Evolutionary conservation across 2,888 invertebrate species (phyloP), one percentile per base, ranked within the genome.

Genomic region (Dyspetes luteomarginatus): DNA sequence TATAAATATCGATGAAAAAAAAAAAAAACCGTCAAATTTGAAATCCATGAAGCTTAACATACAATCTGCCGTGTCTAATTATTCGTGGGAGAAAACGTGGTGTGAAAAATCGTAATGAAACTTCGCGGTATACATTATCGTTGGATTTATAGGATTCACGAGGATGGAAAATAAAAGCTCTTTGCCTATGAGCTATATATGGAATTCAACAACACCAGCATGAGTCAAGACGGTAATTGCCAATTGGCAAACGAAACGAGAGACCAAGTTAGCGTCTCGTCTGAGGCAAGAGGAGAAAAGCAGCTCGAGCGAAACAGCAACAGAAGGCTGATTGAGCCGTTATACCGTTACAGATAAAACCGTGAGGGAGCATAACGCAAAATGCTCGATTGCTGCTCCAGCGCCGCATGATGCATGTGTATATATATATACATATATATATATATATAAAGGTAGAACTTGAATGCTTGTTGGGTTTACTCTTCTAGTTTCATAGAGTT

Each of bases 311-410:
- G 48, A 48, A 48, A 48, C 48, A 48, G 48, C 48, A 48, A 17
- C 48, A 48, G 15, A 48, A 48, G 48, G 48, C 56, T 67, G 65
- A 74, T 74, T 74, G 74, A 74, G 74, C 36, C 58, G 74, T 74
- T 74, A 58, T 74, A 67, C 67, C 58, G 67, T 67, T 67, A 67
- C 50, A 50, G 75, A 75, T 75, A 68, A 58, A 58, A 67, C 50
- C 60, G 24, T 7, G n/a, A 41, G 65, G 24, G 65, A 75, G 58
- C 74, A 67, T 74, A 67, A 74, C 55, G 74, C 74, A 60, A 50
- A 75, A 75, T 26, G 67, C 67, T 50, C 58, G 60, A 48, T 36
- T 26, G 56, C 48, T 58, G 36, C 12, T 62, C n/a, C n/a, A n/a
- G n/a, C n/a, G n/a, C n/a, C n/a, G n/a, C n/a, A n/a, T n/a, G n/a